Conservation (phyloP, 2,113 vertebrate genomes). For the mouse (Mus musculus) region DNA sequence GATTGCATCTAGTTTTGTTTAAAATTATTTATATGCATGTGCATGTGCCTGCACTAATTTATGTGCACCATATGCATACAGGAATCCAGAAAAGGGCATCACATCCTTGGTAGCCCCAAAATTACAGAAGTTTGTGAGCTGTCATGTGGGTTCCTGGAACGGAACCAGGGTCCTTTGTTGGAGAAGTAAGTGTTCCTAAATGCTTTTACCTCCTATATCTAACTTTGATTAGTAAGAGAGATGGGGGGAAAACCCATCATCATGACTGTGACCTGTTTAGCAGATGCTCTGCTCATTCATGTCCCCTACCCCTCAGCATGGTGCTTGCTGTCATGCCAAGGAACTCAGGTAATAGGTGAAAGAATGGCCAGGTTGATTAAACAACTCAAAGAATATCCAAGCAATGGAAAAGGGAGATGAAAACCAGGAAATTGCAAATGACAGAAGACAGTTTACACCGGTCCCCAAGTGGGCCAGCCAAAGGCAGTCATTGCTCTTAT, state of each 20-base stretch:
- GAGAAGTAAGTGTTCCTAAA: not conserved
- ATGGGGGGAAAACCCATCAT: not conserved
- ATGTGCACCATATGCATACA: no score
- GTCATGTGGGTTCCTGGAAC: not conserved
- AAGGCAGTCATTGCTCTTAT: not conserved
- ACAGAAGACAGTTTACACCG: not conserved
- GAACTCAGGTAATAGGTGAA: not conserved
- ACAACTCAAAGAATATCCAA: not conserved
- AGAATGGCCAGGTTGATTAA: not conserved
- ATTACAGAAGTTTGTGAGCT: not conserved
- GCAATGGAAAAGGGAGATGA: not conserved
- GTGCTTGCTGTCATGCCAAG: not conserved
- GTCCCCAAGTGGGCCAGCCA: not conserved
- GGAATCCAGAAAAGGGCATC: not conserved
- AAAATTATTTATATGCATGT: not conserved
- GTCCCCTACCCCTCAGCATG: not conserved
- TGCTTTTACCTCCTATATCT: not conserved
- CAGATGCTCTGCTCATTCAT: not conserved
- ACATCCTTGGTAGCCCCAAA: not conserved
- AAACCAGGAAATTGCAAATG: not conserved
- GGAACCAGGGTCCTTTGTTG: not conserved
- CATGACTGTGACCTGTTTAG: not conserved
- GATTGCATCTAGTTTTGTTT: not conserved
- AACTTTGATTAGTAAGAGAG: not conserved
- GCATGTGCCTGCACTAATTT: not conserved